phyloP scores from a whole-genome alignment of 1,140 invertebrate genomes.

The Eumaeus atala region DNA sequence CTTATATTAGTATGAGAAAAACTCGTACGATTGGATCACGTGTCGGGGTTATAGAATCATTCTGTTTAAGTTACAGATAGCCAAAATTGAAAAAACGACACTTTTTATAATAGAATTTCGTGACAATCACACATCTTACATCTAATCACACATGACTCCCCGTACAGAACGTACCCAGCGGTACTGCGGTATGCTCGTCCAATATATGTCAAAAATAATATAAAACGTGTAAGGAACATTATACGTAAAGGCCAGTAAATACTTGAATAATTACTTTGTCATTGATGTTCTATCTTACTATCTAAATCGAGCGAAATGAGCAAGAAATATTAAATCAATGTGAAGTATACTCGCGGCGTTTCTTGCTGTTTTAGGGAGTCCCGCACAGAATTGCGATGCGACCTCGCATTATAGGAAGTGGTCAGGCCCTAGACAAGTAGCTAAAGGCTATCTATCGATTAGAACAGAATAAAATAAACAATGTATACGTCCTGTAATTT shows the following conservation, averaged over 20 bases:
- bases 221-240: constrained; percentile 48
- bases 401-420: too few relatives aligned
- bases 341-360: background rate
- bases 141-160: constrained; percentile 44
- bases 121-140: constrained; percentile 61
- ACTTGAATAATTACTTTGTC: constrained; percentile 61
- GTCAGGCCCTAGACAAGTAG: too few relatives aligned
- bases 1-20: constrained; percentile 42
- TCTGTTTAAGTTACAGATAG: constrained; percentile 40
- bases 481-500: too few relatives aligned
- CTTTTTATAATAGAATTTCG: constrained; percentile 36
- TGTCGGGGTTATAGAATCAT: constrained; percentile 55
- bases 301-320: constrained; percentile 56
- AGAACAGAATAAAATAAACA: too few relatives aligned
- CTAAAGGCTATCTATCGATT: too few relatives aligned
- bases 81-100: constrained; percentile 19
- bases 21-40: constrained; percentile 30
- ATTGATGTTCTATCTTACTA: constrained; percentile 52
- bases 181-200: constrained; percentile 38
- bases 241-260: constrained; percentile 64
- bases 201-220: constrained; percentile 37
- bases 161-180: constrained; percentile 40
- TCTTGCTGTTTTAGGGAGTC: background rate
- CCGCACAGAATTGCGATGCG: too few relatives aligned
- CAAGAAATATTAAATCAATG: constrained; percentile 35